These are phyloP conservation scores for Galaxea fascicularis DNA, from an alignment of 92 coral and sea anemone species.

Conservation along the genomic window DNA sequence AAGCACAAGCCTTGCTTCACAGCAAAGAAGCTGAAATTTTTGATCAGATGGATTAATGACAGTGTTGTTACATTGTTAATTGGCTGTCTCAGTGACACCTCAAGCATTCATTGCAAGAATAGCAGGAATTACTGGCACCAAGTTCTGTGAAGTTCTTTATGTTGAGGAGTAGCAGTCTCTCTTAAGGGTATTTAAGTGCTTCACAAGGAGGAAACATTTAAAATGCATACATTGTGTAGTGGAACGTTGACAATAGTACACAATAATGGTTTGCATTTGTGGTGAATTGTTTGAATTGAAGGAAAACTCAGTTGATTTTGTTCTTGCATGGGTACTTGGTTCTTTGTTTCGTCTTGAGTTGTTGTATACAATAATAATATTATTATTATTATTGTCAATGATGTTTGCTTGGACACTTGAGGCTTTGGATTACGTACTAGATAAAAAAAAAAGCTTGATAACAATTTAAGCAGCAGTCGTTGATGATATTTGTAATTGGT, in stretches of 20 bases:
- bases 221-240: not conserved
- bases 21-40: conserved; percentile 24
- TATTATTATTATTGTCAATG: not conserved
- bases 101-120: not conserved
- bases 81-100: not conserved
- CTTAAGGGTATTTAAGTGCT: not conserved
- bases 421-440: not conserved
- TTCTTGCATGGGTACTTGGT: not conserved
- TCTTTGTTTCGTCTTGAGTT: not conserved
- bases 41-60: conserved; percentile 39
- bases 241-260: not conserved
- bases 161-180: not conserved
- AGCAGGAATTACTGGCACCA: not conserved
- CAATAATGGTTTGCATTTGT: not conserved
- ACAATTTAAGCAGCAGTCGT: not conserved
- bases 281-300: not conserved
- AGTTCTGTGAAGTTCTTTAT: not conserved
- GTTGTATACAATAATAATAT: not conserved
- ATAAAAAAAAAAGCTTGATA: not conserved
- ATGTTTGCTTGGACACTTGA: not conserved
- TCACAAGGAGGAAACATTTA: not conserved
- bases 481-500: conserved; percentile 10
- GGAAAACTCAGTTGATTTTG: not conserved
- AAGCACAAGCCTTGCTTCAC: conserved; percentile 20
- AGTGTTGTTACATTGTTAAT: not conserved